A percentile compares a stretch with the other conserved stretches of the same genome.
Evolutionary conservation across 2,797 vertebrate species (phyloP).

Genomic region (Mus caroli): DNA sequence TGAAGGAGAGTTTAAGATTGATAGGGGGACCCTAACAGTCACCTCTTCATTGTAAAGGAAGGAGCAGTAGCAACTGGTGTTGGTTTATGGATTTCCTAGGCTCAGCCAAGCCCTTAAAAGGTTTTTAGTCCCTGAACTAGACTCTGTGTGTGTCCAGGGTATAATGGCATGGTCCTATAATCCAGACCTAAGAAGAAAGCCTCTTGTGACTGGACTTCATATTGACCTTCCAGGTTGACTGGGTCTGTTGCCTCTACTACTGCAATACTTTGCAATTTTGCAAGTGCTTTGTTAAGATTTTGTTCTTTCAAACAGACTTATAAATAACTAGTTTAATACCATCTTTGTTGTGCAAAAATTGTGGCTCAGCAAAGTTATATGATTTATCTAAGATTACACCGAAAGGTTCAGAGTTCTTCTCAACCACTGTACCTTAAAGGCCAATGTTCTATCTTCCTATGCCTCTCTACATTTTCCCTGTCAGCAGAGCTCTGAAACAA

Average conservation of each 20-base stretch:
- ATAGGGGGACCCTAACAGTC: not conserved
- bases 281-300: constrained; percentile 67
- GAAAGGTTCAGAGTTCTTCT: constrained; percentile 38
- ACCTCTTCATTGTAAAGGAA: constrained; percentile 37
- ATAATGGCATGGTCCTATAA: constrained; percentile 35
- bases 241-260: constrained; percentile 58
- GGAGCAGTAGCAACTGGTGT: not conserved
- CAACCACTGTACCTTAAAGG: constrained; percentile 66
- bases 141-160: constrained; percentile 66
- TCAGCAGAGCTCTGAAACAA: constrained; percentile 63
- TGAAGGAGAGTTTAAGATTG: constrained; percentile 53
- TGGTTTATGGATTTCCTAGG: constrained; percentile 61
- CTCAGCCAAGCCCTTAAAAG: constrained; percentile 43
- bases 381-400: constrained; percentile 51
- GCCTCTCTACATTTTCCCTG: constrained; percentile 25
- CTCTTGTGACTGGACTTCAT: constrained; percentile 47
- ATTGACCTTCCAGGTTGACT: constrained; percentile 19
- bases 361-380: constrained; percentile 56
- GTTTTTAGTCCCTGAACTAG: constrained; percentile 37
- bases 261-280: constrained; percentile 60
- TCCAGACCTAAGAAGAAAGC: constrained; percentile 78
- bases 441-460: constrained; percentile 59
- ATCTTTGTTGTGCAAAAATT: constrained; percentile 61
- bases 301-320: constrained; percentile 57
- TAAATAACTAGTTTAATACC: constrained; percentile 58